Evolutionary conservation across 2,888 invertebrate species (phyloP).

Genomic region (Schizaphis graminum): DNA sequence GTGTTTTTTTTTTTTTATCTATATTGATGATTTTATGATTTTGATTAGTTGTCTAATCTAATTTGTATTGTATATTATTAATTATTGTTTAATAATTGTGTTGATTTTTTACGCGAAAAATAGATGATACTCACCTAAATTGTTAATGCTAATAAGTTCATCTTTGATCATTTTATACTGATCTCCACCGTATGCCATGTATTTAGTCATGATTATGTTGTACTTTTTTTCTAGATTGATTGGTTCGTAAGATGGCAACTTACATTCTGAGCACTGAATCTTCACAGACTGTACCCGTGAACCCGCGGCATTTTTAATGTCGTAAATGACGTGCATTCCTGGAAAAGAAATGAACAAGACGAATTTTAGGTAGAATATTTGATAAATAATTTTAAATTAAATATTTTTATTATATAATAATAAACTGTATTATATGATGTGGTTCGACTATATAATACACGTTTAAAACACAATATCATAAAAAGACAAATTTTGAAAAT

Average conservation of each 20-base stretch:
- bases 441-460: too few relatives aligned
- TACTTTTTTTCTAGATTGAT: conserved; percentile 75
- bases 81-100: too few relatives aligned
- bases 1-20: too few relatives aligned
- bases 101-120: too few relatives aligned
- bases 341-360: neutral
- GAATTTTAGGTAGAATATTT: neutral
- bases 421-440: too few relatives aligned
- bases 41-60: too few relatives aligned
- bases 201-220: conserved; percentile 77
- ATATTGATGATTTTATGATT: too few relatives aligned
- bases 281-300: conserved; percentile 77
- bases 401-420: too few relatives aligned
- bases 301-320: conserved; percentile 76
- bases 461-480: too few relatives aligned
- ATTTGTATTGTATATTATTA: too few relatives aligned
- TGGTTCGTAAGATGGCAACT: conserved; percentile 75
- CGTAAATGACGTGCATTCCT: conserved; percentile 76
- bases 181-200: conserved; percentile 82
- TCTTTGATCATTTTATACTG: conserved; percentile 75
- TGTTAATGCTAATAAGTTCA: neutral
- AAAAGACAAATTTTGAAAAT: neutral
- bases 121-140: conserved; percentile 5
- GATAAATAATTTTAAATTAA: too few relatives aligned
- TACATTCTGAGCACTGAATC: conserved; percentile 80